These are phyloP conservation scores for Cartodere bifasciata DNA, from an alignment of 2,888 invertebrate genomes.

Conservation along the genomic window DNA sequence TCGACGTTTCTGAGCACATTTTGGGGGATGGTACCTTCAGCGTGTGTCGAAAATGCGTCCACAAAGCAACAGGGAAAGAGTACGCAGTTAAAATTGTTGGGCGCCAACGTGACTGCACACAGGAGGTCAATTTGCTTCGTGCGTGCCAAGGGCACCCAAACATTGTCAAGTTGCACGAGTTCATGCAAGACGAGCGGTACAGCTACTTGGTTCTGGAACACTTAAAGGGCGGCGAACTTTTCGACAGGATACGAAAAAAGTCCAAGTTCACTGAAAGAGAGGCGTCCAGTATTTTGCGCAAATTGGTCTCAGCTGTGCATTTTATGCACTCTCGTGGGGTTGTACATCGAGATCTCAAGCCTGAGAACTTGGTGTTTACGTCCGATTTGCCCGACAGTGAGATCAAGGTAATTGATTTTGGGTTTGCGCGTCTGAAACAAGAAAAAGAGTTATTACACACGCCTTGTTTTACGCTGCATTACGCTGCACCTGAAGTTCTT, in stretches of 20 bases:
- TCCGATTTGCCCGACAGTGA: slow-evolving; percentile 38
- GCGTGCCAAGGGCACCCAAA: slow-evolving; percentile 82
- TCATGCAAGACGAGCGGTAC: slow-evolving; percentile 67
- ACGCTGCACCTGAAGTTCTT: slow-evolving; percentile 92
- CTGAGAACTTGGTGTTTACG: slow-evolving; percentile 69
- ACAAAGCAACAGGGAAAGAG: slow-evolving; percentile 48
- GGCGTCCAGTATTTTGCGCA: slow-evolving; percentile 68
- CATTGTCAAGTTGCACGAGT: slow-evolving; percentile 72
- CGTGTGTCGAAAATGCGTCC: slow-evolving; percentile 68
- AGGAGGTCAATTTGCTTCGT: slow-evolving; percentile 68
- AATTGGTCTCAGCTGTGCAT: slow-evolving; percentile 70
- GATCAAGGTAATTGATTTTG: slow-evolving; percentile 91
- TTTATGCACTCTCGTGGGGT: slow-evolving; percentile 77
- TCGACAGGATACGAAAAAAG: slow-evolving; percentile 50
- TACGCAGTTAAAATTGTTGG: slow-evolving; percentile 84
- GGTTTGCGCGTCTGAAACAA: slow-evolving; percentile 74
- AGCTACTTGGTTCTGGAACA: slow-evolving; percentile 86
- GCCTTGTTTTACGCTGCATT: slow-evolving; percentile 88
- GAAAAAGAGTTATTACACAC: slow-evolving; percentile 53
- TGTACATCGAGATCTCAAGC: slow-evolving; percentile 90
- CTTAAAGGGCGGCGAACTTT: slow-evolving; percentile 71
- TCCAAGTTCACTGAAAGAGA: slow-evolving; percentile 61
- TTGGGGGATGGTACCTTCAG: slow-evolving; percentile 86
- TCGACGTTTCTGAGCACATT: slow-evolving; percentile 54
- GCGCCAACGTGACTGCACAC: slow-evolving; percentile 47